These are phyloP conservation scores for Corythornis madagascariensis DNA, from an alignment of 2,113 vertebrate species.

Conservation along the genomic window DNA sequence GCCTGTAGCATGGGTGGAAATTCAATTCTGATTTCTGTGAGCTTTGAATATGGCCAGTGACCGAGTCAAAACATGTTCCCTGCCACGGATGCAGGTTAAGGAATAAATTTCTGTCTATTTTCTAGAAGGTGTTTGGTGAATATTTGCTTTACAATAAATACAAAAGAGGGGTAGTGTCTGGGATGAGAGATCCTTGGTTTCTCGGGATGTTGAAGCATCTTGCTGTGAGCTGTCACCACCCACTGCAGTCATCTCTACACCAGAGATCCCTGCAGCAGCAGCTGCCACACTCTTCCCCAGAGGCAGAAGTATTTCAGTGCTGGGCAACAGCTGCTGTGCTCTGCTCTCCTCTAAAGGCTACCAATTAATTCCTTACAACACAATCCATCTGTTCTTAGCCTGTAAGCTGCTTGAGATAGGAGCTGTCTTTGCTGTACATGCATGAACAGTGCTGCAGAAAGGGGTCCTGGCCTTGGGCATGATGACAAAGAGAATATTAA, in stretches of 20 bases:
- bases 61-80: not conserved
- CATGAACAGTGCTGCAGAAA: not conserved
- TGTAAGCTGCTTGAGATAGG: not conserved
- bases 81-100: not conserved
- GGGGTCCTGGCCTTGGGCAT: not conserved
- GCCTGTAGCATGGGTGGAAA: not conserved
- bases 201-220: not conserved
- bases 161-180: not conserved
- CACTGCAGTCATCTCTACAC: rapidly evolving
- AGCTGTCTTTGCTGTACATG: not conserved
- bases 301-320: not conserved
- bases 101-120: not conserved
- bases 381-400: not conserved
- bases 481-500: not conserved
- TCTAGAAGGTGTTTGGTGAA: not conserved
- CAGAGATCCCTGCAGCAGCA: not conserved
- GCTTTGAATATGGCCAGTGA: not conserved
- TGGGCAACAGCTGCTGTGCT: not conserved
- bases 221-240: not conserved
- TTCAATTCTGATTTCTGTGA: not conserved
- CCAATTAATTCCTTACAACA: not conserved
- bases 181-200: not conserved
- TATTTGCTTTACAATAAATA: not conserved
- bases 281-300: not conserved
- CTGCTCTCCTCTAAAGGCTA: not conserved